Conservation (phyloP, 1,140 invertebrate species). For the Dendrolimus kikuchii region DNA sequence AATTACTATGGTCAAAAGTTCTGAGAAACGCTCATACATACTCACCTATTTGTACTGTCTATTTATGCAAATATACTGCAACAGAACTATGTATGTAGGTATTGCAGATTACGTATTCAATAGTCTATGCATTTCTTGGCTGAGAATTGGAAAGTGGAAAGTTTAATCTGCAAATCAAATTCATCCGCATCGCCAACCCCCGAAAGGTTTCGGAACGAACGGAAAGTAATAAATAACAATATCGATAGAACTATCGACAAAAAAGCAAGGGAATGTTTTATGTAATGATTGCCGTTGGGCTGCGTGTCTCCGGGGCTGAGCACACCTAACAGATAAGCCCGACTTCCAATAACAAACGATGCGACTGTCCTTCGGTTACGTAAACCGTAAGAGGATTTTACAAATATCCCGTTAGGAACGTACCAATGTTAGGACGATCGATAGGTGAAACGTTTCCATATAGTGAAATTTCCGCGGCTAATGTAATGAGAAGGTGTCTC, state of each 20-base stretch:
- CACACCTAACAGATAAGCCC: slow-evolving; percentile 25
- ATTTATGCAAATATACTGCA: too few relatives aligned
- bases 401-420: slow-evolving; percentile 36
- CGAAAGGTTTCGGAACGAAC: too few relatives aligned
- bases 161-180: too few relatives aligned
- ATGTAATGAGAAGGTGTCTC: slow-evolving; percentile 26
- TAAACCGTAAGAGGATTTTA: slow-evolving; percentile 48
- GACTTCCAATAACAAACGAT: slow-evolving; percentile 33
- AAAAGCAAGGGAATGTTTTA: slow-evolving; percentile 18
- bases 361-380: slow-evolving; percentile 42
- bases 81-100: neutral
- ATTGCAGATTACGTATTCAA: neutral
- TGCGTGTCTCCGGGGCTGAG: slow-evolving; percentile 11
- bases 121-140: neutral
- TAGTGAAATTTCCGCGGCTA: slow-evolving; percentile 33
- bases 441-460: slow-evolving; percentile 36
- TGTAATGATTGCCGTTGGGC: slow-evolving; percentile 19
- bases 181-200: too few relatives aligned
- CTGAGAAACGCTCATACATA: too few relatives aligned
- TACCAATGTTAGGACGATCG: slow-evolving; percentile 43
- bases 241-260: slow-evolving; percentile 2
- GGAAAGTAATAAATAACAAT: too few relatives aligned
- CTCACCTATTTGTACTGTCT: too few relatives aligned
- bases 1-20: too few relatives aligned
- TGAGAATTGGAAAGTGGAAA: neutral